Evolutionary conservation across 2,113 vertebrate genomes (phyloP).

Genomic region (Okapia johnstoni): DNA sequence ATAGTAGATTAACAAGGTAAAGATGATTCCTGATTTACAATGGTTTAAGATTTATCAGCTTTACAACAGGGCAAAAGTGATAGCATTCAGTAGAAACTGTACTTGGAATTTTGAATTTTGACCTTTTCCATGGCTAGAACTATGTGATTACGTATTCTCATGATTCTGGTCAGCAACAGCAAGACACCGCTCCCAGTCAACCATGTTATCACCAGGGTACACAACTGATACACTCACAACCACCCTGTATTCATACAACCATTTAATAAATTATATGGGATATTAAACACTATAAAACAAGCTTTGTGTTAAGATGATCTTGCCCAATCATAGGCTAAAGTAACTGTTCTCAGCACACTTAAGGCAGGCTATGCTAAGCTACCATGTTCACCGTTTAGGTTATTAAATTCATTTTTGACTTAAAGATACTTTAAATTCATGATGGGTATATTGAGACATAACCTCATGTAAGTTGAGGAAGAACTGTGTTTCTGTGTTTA

Average conservation of each 20-base stretch:
- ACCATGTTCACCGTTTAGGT: background rate
- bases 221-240: background rate
- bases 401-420: background rate
- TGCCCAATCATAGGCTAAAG: background rate
- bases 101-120: background rate
- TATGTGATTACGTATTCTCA: accelerated
- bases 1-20: background rate
- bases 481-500: background rate
- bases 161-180: background rate
- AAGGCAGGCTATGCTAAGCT: background rate
- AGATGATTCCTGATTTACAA: background rate
- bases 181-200: background rate
- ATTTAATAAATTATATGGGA: too few relatives aligned
- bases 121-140: background rate
- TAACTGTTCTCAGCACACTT: background rate
- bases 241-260: background rate
- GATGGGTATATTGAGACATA: background rate
- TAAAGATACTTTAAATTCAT: background rate
- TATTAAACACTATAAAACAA: background rate
- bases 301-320: background rate
- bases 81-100: background rate
- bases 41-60: background rate
- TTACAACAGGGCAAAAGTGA: background rate
- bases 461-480: background rate
- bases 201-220: background rate